Conservation (phyloP, 2,113 vertebrate genomes). For the Dasypus novemcinctus region DNA sequence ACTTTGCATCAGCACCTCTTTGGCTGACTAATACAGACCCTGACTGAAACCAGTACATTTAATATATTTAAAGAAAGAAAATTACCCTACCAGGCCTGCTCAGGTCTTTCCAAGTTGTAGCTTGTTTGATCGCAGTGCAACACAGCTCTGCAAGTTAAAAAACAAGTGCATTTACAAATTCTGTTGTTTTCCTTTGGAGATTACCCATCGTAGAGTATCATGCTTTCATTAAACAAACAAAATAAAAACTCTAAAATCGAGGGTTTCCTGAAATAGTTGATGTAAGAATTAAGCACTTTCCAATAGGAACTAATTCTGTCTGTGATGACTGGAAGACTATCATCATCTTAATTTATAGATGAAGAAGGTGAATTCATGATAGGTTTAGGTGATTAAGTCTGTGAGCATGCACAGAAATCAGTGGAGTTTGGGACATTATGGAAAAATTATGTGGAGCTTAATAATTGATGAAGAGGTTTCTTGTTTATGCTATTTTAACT, state of each 20-base stretch:
- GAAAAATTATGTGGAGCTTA: not conserved
- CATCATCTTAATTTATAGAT: not conserved
- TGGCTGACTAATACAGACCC: too few species aligned
- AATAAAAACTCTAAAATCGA: not conserved
- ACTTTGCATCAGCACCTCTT: too few species aligned
- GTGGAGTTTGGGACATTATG: not conserved
- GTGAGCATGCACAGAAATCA: not conserved
- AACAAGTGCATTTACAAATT: not conserved
- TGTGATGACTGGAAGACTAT: not conserved
- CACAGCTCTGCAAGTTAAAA: not conserved
- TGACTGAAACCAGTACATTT: not conserved
- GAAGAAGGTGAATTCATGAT: not conserved
- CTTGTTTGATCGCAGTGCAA: not conserved
- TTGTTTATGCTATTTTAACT: not conserved
- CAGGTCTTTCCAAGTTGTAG: not conserved
- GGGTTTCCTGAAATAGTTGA: not conserved
- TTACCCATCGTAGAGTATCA: not conserved
- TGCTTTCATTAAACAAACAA: not conserved
- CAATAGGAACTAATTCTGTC: not conserved
- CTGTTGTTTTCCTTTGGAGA: not conserved
- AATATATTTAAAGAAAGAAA: not conserved
- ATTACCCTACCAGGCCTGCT: not conserved
- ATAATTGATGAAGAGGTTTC: not conserved
- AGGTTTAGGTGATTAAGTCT: not conserved
- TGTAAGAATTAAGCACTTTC: not conserved